Conservation (phyloP, 2,113 vertebrate species). For the Haliaeetus leucogaster region DNA sequence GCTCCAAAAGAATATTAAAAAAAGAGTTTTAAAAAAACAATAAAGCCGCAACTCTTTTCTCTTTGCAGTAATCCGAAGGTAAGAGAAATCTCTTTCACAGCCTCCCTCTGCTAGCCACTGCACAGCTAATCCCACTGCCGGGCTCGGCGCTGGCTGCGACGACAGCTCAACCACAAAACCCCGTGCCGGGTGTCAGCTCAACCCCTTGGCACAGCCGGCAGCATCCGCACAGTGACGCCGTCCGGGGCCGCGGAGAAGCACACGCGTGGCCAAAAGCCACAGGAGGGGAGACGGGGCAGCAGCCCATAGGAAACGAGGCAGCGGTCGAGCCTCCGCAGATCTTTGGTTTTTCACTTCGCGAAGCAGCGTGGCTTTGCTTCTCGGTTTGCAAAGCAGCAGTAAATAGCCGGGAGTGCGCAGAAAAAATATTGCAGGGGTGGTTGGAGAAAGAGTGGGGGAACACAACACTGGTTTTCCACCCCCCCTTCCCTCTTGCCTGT, state of each 20-base stretch:
- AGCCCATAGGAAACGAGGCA: neutral
- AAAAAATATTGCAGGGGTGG: neutral
- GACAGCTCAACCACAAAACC: neutral
- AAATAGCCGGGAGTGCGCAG: neutral
- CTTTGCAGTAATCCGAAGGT: accelerated
- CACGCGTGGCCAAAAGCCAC: neutral
- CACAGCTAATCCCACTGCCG: accelerated
- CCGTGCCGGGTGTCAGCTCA: neutral
- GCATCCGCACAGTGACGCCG: neutral
- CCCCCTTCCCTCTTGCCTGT: neutral
- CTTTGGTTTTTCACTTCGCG: accelerated
- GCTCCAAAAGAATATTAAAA: neutral
- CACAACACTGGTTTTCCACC: accelerated
- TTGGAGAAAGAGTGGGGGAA: neutral
- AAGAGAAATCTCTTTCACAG: neutral
- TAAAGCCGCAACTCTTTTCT: neutral
- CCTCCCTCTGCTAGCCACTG: neutral
- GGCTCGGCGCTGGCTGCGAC: neutral
- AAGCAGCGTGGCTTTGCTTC: neutral
- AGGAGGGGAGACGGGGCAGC: neutral
- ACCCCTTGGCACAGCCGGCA: neutral
- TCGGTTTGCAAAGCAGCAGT: neutral
- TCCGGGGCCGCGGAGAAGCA: neutral
- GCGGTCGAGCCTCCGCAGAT: accelerated
- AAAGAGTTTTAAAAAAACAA: neutral